phyloP scores from a whole-genome alignment of 2,113 vertebrate species.

The Poecile atricapillus region DNA sequence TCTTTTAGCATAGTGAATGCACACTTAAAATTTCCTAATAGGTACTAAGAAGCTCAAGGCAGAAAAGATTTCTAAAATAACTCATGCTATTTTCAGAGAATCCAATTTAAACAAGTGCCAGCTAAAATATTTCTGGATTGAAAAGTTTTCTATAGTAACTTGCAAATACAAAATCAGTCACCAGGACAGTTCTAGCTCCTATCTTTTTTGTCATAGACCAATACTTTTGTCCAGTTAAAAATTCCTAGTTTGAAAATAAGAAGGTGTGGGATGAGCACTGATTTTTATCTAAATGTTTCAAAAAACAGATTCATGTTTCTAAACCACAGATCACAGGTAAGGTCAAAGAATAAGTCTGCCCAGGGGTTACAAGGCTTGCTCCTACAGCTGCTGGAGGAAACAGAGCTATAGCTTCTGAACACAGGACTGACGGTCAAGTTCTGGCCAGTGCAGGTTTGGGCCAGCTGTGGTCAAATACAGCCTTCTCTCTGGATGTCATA shows the following conservation, averaged over 20 bases:
- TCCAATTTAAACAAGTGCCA: slow-evolving; percentile 51
- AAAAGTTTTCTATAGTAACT: slow-evolving; percentile 41
- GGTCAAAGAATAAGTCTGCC: not conserved
- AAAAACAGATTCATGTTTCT: not conserved
- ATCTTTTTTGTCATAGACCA: not conserved
- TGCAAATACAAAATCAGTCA: slow-evolving; percentile 11
- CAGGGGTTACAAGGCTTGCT: not conserved
- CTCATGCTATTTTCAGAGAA: slow-evolving; percentile 52
- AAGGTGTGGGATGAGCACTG: not conserved
- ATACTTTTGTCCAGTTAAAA: not conserved
- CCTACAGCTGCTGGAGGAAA: not conserved
- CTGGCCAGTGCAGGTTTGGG: not conserved
- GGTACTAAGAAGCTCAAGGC: slow-evolving; percentile 31
- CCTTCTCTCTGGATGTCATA: not conserved
- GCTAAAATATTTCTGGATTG: slow-evolving; percentile 39
- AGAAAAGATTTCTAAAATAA: slow-evolving; percentile 46
- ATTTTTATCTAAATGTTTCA: not conserved
- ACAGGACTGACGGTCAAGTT: not conserved
- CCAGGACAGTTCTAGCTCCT: not conserved
- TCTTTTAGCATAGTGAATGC: slow-evolving; percentile 8
- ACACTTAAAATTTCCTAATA: slow-evolving; percentile 46
- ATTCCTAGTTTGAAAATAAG: not conserved
- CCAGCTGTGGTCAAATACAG: not conserved
- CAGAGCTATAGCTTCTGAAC: not conserved
- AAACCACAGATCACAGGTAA: not conserved